A percentile compares a stretch with the other conserved stretches of the same genome.
phyloP scores from a whole-genome alignment of 1,140 invertebrate species.

The Archegozetes longisetosus region DNA sequence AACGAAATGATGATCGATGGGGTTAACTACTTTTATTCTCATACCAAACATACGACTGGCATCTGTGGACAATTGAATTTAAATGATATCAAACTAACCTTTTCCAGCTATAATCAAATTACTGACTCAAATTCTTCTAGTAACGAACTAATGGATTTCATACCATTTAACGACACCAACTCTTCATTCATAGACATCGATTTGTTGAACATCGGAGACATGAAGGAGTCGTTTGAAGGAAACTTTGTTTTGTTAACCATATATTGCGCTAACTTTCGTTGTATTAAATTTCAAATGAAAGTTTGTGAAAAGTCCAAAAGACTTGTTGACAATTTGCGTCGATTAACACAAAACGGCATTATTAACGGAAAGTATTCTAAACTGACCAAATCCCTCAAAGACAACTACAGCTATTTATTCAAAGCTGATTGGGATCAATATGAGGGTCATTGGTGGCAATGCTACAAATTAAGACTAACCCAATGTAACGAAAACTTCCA shows the following conservation, averaged over 20 bases:
- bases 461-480: constrained; percentile 4
- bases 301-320: neutral
- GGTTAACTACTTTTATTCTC: neutral
- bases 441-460: constrained; percentile 11
- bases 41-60: neutral
- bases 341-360: neutral
- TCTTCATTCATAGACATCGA: neutral
- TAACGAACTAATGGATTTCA: neutral
- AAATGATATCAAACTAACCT: neutral
- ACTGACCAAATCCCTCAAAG: neutral
- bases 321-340: neutral
- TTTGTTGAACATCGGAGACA: constrained; percentile 7
- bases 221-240: neutral
- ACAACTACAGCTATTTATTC: constrained; percentile 1
- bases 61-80: neutral
- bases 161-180: neutral
- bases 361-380: neutral
- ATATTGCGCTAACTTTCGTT: constrained; percentile 7
- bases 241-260: neutral
- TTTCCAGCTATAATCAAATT: neutral
- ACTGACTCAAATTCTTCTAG: neutral
- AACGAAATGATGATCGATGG: neutral
- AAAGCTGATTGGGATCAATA: constrained; percentile 14
- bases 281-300: constrained; percentile 5
- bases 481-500: constrained; percentile 16